A percentile compares a stretch with the other conserved stretches of the same genome.
Evolutionary conservation across 2,113 vertebrate genomes (phyloP).

Genomic region (Chaetodon trifascialis): DNA sequence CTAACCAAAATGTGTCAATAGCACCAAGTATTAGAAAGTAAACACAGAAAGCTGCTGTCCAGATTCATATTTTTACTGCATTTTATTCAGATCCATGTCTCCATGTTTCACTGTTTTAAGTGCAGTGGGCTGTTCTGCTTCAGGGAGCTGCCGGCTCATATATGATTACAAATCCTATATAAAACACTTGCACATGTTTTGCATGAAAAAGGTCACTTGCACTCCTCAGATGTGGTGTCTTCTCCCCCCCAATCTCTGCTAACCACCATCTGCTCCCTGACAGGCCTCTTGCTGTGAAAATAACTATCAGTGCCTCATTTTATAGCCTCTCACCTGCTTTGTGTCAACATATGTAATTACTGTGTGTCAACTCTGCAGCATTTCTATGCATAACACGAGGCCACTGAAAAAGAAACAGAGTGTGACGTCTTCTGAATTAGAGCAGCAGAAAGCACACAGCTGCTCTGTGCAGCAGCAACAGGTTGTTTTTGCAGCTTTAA

Average conservation of each 20-base stretch:
- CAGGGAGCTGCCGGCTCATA: too few species aligned
- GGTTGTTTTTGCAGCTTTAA: not conserved
- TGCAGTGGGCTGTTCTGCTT: too few species aligned
- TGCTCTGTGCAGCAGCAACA: not conserved
- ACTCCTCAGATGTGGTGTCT: not conserved
- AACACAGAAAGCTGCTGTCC: too few species aligned
- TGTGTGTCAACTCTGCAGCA: slow-evolving; percentile 17
- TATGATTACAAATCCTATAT: too few species aligned
- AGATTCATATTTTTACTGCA: too few species aligned
- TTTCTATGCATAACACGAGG: not conserved
- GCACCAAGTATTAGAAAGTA: too few species aligned
- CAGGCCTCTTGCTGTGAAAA: slow-evolving; percentile 28
- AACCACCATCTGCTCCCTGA: slow-evolving; percentile 47
- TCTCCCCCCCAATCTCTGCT: not conserved
- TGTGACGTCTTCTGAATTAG: not conserved
- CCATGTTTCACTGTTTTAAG: too few species aligned
- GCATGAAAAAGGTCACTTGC: too few species aligned
- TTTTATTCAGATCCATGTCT: too few species aligned
- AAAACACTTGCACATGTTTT: too few species aligned
- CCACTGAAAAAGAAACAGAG: not conserved
- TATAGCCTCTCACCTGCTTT: slow-evolving; percentile 8
- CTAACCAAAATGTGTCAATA: too few species aligned
- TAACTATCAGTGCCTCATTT: slow-evolving; percentile 6
- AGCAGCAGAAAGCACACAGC: not conserved
- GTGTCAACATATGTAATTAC: slow-evolving; percentile 42